Base-by-base conservation (phyloP, 2,888 invertebrate species). In the Neoscelio sp. region DNA sequence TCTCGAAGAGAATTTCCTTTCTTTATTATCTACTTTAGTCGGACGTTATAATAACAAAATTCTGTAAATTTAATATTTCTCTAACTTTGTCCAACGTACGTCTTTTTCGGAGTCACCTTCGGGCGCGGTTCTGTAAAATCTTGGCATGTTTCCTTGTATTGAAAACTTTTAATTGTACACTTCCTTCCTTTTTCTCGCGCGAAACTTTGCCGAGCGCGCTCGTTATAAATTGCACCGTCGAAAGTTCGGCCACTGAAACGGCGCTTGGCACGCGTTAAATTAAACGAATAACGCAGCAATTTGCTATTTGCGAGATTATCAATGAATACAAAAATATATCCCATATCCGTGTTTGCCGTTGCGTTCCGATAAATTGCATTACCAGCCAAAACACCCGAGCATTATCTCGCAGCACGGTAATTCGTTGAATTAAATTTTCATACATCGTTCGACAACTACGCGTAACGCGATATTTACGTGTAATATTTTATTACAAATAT, bases 91-190 rank as follows among this genome's bases (percentile, higher is more conserved):
- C 17, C 71, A 46, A 62, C 54, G 38, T 54, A 54, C 52, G 62
- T 54, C 70, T 71, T 70, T 68, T 58, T 40, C 6, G 38, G 56
- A 65, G 64, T 56, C 77, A 50, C 58, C 64, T 50, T 58, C 10
- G 38, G 70, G n/a, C 13, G 26, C 70, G 30, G 33, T 64, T 70
- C 3, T 20, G 58, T 33, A 44, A 70, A 64, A 77, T 65, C 64
- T 68, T 50, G 62, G 62, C 67, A 50, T 64, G 74, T 64, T 78
- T 78, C 58, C 68, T 56, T 74, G n/a, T 78, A 68, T 78, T 68
- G 73, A 64, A 74, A 78, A 78, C 68, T 74, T 78, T 78, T 78
- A 73, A 78, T 68, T 67, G 78, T 78, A 62, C 60, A 46, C 52
- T 78, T 67, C 54, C 67, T 56, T 52, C 42, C 64, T 54, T 68